phyloP scores from a whole-genome alignment of 2,888 invertebrate species.

The Phengaris alcon region DNA sequence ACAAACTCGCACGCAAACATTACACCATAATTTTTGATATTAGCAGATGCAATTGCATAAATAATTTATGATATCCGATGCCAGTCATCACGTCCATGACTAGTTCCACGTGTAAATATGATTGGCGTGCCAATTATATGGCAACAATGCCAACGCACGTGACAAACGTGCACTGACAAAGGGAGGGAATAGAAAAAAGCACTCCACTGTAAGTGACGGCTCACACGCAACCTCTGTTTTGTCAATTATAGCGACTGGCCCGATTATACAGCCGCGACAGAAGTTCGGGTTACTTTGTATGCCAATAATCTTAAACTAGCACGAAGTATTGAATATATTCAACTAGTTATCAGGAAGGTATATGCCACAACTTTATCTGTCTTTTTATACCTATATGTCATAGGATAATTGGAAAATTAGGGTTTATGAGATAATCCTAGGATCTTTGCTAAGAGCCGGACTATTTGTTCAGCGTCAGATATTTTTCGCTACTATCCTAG shows the following conservation, averaged over 20 bases:
- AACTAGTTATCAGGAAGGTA: too few relatives aligned
- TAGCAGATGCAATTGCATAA: conserved; percentile 7
- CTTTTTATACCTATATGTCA: too few relatives aligned
- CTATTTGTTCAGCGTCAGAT: too few relatives aligned
- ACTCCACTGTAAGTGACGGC: conserved; percentile 2
- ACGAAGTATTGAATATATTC: too few relatives aligned
- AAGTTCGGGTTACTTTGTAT: neutral
- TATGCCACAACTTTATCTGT: too few relatives aligned
- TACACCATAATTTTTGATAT: conserved; percentile 15
- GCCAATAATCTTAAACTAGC: too few relatives aligned
- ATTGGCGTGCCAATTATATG: conserved; percentile 21
- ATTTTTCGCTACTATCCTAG: too few relatives aligned
- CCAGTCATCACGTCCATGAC: conserved; percentile 13
- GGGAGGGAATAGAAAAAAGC: conserved; percentile 13
- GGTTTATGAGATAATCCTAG: too few relatives aligned
- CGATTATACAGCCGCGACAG: neutral
- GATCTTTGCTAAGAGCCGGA: too few relatives aligned
- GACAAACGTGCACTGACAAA: conserved; percentile 24
- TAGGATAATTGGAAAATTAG: too few relatives aligned
- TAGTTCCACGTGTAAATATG: conserved; percentile 26
- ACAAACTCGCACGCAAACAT: neutral
- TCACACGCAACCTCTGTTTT: conserved; percentile 23
- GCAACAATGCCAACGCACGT: conserved; percentile 21
- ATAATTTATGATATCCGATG: conserved; percentile 26
- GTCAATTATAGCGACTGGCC: neutral